Evolutionary conservation across 2,888 invertebrate species (phyloP), one percentile per base, ranked within the genome.

Genomic region (Amorpha juglandis): DNA sequence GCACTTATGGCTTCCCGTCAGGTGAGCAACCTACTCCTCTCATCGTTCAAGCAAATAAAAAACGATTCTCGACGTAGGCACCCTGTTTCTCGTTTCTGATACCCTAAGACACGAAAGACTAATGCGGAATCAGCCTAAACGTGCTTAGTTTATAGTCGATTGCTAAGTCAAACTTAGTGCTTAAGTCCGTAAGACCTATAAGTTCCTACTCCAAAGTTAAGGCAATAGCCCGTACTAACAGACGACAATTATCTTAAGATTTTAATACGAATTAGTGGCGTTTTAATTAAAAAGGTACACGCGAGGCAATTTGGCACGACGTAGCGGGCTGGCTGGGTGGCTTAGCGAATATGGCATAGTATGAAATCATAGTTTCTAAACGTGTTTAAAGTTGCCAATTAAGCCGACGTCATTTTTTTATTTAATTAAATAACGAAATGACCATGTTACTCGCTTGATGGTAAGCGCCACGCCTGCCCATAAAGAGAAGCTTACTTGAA

Each of bases 221-320:
- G 6, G 42, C 58, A 55, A 55, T 55, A 55, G 35, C 55, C 55
- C 51, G 35, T 33, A 58, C 55, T 58, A 42, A 58, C 42, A 58
- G 42, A 0, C 58, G 58, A 58, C 58, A 38, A 58, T 58, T 12
- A 58, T 58, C 58, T 58, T 58, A 58, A 58, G 58, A 58, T 58
- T 42, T 53, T 58, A 58, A 42, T 42, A 42, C 19, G 38, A 58
- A 58, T 58, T 58, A 58, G 58, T 19, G 58, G 58, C 19, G 19
- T 58, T 58, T 58, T 58, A 38, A 58, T 58, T 58, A 58, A 42
- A 58, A 58, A 58, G 19, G 58, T 42, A 38, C 19, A 58, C 38
- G 42, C 58, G 38, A 42, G 58, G 58, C 58, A 42, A 42, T 58
- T 42, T 55, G 55, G 38, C 55, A 16, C 9, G 35, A 16, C 38